These are phyloP conservation scores for Lasioglossum baleicum DNA, from an alignment of 1,140 invertebrate species.

Conservation along the genomic window DNA sequence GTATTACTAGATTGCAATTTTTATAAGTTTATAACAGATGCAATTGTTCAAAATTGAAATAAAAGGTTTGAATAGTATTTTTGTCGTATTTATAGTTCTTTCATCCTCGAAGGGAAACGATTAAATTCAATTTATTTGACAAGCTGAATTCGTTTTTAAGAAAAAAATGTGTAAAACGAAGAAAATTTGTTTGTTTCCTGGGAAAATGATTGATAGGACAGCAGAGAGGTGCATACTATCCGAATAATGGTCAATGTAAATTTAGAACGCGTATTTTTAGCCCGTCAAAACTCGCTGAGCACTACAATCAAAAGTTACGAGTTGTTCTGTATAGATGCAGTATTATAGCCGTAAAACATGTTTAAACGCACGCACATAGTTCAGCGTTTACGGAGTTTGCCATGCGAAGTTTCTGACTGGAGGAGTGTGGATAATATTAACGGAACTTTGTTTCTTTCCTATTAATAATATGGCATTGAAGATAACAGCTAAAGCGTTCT, in stretches of 20 bases:
- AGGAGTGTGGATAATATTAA: background rate
- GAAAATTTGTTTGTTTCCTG: no score
- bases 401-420: background rate
- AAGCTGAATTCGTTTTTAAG: no score
- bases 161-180: background rate
- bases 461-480: background rate
- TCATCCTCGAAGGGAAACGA: no score
- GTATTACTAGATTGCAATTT: no score
- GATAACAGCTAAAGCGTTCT: background rate
- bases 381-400: background rate
- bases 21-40: no score
- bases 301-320: slow-evolving; percentile 17
- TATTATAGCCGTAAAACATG: slow-evolving; percentile 1
- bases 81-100: no score
- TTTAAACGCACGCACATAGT: background rate
- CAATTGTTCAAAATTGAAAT: no score
- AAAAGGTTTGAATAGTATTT: no score
- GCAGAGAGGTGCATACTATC: no score
- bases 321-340: background rate
- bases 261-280: background rate
- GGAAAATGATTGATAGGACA: no score
- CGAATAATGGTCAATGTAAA: background rate
- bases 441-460: background rate
- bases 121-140: no score
- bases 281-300: background rate